These are phyloP conservation scores for Eremophila alpestris DNA, from an alignment of 2,797 vertebrate species.

Conservation along the genomic window DNA sequence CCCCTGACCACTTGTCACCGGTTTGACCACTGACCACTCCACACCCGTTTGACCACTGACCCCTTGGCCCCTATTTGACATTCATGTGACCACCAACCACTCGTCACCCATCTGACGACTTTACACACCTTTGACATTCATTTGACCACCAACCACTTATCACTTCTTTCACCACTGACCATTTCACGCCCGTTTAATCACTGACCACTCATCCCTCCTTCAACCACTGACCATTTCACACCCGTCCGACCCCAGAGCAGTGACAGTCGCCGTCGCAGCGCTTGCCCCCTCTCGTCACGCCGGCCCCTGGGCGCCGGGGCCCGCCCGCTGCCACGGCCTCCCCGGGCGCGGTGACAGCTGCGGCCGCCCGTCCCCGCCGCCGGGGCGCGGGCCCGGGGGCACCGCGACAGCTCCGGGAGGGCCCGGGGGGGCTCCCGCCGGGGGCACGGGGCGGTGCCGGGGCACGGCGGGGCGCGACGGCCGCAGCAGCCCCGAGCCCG, in stretches of 20 bases:
- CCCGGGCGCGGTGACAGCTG: neutral
- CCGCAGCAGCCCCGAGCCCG: no score
- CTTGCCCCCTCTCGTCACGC: neutral
- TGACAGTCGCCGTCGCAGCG: neutral
- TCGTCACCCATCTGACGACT: no score
- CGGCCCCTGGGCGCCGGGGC: neutral
- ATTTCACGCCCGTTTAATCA: fast-evolving
- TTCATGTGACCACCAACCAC: no score
- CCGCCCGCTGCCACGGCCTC: neutral
- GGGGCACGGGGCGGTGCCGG: neutral
- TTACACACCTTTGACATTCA: neutral
- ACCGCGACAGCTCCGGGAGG: neutral
- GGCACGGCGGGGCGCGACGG: neutral
- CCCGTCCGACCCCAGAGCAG: neutral
- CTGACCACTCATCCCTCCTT: fast-evolving
- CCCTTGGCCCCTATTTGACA: neutral
- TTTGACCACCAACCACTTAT: neutral
- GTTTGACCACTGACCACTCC: neutral
- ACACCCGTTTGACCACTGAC: neutral
- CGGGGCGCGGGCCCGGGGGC: neutral
- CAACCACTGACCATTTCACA: neutral
- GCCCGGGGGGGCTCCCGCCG: neutral
- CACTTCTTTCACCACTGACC: neutral
- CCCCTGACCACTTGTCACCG: neutral
- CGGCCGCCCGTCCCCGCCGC: neutral